Base-by-base conservation (phyloP, 2,113 vertebrate species). In the Ctenodactylus gundi region DNA sequence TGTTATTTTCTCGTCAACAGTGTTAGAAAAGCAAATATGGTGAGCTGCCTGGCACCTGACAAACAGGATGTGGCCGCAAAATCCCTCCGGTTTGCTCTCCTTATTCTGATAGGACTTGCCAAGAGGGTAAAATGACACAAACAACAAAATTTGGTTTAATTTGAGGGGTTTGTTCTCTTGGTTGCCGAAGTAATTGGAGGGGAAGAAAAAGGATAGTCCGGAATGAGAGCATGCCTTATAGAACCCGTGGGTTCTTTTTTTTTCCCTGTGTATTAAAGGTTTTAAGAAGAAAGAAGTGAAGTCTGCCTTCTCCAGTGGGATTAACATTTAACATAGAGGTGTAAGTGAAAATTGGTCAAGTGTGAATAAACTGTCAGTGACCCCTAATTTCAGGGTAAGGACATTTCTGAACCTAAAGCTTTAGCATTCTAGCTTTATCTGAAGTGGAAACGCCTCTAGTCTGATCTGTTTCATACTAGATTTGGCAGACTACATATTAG, bases 311-410 rank as follows among this genome's bases (percentile, higher is more conserved):
- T 60, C 46, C 41, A 10, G 5, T 27, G 93, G 41, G 23, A 60
- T 88, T 70, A 90, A 46, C 62, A 62, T 90, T 93, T 60, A 88
- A n/a, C n/a, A n/a, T n/a, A n/a, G n/a, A n/a, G 25, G 11, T 76
- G 15, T 73, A 90, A 78, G n/a, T 7, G 57, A 68, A 96, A 72
- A 44, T 68, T n/a, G 14, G 9, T 41, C 49, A 58, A 44, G 1
- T 90, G 13, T 65, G 85, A 85, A 58, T 62, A 39, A 65, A 85
- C 25, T 88, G 49, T 1, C 68, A 81, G 60, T 55, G 6, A 73
- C 29, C 29, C 31, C 34, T 86, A 29, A 68, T 46, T 72, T 84
- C 44, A 81, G 27, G 36, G 23, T 65, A 85, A 57, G 14, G 67
- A n/a, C 64, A 39, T 65, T 73, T 93, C 21, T n/a, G n/a, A n/a